These are phyloP conservation scores for Cygnus atratus DNA, from an alignment of 2,113 vertebrate species.

Conservation along the genomic window DNA sequence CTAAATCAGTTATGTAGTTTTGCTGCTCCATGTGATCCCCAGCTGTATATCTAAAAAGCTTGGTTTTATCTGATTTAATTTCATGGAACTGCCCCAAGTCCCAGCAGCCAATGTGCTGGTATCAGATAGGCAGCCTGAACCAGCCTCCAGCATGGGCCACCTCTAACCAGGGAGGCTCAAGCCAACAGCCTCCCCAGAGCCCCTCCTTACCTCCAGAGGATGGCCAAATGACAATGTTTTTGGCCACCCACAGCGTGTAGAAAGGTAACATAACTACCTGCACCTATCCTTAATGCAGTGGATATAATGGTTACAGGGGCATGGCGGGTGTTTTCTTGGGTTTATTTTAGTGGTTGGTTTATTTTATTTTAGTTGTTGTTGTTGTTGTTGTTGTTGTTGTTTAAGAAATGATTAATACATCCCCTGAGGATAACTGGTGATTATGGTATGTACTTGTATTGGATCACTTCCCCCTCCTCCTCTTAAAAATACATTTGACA, in stretches of 20 bases:
- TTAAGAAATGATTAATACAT: not conserved
- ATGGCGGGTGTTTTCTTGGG: not conserved
- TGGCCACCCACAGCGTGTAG: not conserved
- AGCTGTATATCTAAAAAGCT: not conserved
- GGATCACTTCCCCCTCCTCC: not conserved
- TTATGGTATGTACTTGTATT: not conserved
- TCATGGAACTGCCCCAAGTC: not conserved
- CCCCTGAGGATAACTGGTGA: not conserved
- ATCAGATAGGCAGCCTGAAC: not conserved
- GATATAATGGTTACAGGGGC: too few species aligned
- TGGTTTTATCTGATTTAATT: not conserved
- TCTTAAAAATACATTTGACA: not conserved
- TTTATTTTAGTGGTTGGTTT: not conserved
- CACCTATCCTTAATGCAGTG: not conserved
- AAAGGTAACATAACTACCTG: not conserved
- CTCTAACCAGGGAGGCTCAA: not conserved
- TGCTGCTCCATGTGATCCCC: not conserved
- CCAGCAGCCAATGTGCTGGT: not conserved
- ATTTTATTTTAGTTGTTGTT: not conserved
- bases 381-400: not conserved
- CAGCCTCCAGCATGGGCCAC: not conserved
- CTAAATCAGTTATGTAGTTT: not conserved
- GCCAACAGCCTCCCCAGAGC: not conserved
- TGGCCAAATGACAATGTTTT: not conserved
- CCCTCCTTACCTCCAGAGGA: not conserved